These are phyloP conservation scores for Xylota segnis DNA, from an alignment of 2,888 invertebrate genomes.

Conservation along the genomic window DNA sequence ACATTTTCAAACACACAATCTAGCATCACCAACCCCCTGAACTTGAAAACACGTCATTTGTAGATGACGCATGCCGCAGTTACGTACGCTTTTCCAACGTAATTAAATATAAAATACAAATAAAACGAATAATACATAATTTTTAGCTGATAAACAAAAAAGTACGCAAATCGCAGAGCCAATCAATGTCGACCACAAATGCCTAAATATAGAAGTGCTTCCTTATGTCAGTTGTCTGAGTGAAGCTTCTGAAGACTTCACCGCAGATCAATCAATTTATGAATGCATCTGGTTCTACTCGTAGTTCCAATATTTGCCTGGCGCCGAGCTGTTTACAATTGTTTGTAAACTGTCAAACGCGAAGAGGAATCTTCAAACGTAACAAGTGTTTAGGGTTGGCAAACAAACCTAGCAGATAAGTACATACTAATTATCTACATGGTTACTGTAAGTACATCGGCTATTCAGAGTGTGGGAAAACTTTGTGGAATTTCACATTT, in stretches of 20 bases:
- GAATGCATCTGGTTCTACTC: neutral
- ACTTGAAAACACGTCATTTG: conserved; percentile 27
- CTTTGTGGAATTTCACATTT: neutral
- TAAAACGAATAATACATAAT: conserved; percentile 1
- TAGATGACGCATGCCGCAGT: neutral
- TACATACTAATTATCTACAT: conserved; percentile 10
- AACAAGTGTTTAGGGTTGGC: conserved; percentile 24
- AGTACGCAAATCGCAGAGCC: conserved; percentile 17
- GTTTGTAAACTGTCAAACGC: conserved; percentile 5
- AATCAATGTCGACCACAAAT: neutral
- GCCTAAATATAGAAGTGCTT: neutral
- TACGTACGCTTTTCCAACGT: conserved; percentile 9
- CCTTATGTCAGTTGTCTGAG: neutral
- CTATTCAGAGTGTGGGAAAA: conserved; percentile 15
- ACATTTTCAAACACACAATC: conserved; percentile 10
- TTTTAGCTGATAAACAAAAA: conserved; percentile 14
- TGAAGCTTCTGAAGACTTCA: neutral
- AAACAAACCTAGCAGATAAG: conserved; percentile 40
- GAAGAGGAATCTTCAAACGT: conserved; percentile 3
- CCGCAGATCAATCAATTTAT: neutral
- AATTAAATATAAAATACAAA: conserved; percentile 10
- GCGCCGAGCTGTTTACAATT: conserved; percentile 8
- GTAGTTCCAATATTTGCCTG: neutral
- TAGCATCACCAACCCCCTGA: conserved; percentile 10
- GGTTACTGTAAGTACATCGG: neutral